Percentiles rank a stretch among this genome's conserved stretches.
phyloP scores from a whole-genome alignment of 2,888 invertebrate species.

The Neria commutata region DNA sequence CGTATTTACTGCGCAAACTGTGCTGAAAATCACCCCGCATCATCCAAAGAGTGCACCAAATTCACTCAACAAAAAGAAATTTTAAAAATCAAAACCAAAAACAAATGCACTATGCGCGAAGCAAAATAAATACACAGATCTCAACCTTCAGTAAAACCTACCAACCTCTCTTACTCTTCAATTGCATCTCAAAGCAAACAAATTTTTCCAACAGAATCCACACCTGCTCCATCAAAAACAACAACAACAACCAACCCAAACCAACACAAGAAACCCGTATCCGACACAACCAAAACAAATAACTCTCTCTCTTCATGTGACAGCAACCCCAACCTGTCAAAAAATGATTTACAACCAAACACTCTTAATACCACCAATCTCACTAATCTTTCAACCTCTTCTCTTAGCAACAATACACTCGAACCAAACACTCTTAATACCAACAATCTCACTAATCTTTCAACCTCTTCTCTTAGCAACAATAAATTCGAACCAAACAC shows the following conservation, averaged over 20 bases:
- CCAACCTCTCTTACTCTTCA: no score
- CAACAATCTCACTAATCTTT: neutral
- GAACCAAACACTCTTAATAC: neutral
- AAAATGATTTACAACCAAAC: neutral
- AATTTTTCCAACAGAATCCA: neutral
- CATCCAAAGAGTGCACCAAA: conserved; percentile 16
- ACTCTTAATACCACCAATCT: neutral
- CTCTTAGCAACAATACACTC: neutral
- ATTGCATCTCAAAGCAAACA: neutral
- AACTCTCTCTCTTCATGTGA: neutral
- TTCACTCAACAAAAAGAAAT: conserved; percentile 21
- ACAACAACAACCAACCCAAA: neutral
- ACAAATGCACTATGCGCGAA: conserved; percentile 19
- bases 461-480: neutral
- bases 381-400: neutral
- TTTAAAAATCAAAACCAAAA: conserved; percentile 18
- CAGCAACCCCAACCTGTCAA: neutral
- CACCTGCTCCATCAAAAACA: neutral
- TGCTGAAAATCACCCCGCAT: conserved; percentile 17
- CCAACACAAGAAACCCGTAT: neutral
- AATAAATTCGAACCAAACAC: neutral
- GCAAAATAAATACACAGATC: no score
- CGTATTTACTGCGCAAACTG: conserved; percentile 22
- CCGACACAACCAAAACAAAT: neutral
- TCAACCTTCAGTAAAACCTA: no score